Percentiles rank a stretch among this genome's conserved stretches.
These are phyloP conservation scores for Melanostigma gelatinosum DNA, from an alignment of 2,113 vertebrate genomes.

Conservation along the genomic window DNA sequence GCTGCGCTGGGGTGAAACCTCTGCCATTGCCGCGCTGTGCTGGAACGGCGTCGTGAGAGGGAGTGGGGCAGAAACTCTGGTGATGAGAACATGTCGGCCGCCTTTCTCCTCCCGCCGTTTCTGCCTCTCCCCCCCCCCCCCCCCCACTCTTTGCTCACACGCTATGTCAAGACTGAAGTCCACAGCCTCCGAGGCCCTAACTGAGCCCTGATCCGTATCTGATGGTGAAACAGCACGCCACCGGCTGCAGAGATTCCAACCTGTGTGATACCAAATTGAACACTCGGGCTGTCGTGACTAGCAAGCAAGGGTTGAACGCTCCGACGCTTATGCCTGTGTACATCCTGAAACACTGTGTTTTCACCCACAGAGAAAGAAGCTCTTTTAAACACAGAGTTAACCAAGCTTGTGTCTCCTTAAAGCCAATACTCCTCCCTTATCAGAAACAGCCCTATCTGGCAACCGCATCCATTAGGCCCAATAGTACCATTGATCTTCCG, in stretches of 20 bases:
- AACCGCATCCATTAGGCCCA: slow-evolving; percentile 51
- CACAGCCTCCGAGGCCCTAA: slow-evolving; percentile 56
- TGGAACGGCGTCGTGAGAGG: slow-evolving; percentile 17
- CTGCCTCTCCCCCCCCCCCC: slow-evolving; percentile 7
- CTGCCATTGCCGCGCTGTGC: slow-evolving; percentile 9
- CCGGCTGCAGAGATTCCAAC: slow-evolving; percentile 45
- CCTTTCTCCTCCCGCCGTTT: slow-evolving; percentile 32
- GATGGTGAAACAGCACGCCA: slow-evolving; percentile 61
- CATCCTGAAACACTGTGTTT: slow-evolving; percentile 36
- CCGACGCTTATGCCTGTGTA: background rate
- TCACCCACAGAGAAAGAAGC: slow-evolving; percentile 41
- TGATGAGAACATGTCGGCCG: slow-evolving; percentile 26
- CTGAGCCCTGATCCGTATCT: slow-evolving; percentile 64
- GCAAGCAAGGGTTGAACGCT: slow-evolving; percentile 45
- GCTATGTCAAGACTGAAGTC: slow-evolving; percentile 48
- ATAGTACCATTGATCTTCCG: slow-evolving; percentile 51
- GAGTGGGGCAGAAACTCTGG: slow-evolving; percentile 45
- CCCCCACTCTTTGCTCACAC: background rate
- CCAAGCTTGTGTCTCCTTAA: slow-evolving; percentile 56
- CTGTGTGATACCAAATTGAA: slow-evolving; percentile 59
- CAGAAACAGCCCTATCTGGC: slow-evolving; percentile 49
- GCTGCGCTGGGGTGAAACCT: slow-evolving; percentile 43
- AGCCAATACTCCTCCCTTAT: slow-evolving; percentile 44
- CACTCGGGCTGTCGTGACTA: slow-evolving; percentile 47
- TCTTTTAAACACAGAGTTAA: slow-evolving; percentile 58